Percentiles rank a stretch among this genome's conserved stretches.
These are phyloP conservation scores for Caracal caracal DNA, from an alignment of 2,113 vertebrate genomes.

Conservation along the genomic window DNA sequence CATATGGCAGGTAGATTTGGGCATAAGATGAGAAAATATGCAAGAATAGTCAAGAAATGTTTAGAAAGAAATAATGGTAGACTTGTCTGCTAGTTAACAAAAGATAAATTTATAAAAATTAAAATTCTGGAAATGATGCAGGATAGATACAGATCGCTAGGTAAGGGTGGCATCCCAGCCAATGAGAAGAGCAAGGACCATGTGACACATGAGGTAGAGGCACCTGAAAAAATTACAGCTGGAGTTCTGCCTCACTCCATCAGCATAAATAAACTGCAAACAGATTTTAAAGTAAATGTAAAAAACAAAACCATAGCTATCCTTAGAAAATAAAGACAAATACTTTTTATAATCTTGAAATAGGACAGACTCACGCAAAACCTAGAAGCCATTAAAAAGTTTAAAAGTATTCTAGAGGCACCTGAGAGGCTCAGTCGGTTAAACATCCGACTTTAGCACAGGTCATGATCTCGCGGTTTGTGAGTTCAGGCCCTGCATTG, in stretches of 20 bases:
- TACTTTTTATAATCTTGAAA: slow-evolving; percentile 39
- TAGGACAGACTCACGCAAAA: background rate
- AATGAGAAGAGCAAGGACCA: background rate
- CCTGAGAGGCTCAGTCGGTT: no score
- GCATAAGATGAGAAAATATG: background rate
- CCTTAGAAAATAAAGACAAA: slow-evolving; percentile 43
- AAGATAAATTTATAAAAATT: background rate
- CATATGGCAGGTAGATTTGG: background rate
- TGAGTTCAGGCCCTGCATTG: no score
- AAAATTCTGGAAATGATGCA: background rate
- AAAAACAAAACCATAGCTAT: background rate
- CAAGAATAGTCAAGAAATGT: background rate
- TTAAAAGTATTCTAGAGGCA: background rate
- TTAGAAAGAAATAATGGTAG: background rate
- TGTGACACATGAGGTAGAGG: background rate
- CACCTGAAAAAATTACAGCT: background rate
- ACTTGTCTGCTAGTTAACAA: background rate
- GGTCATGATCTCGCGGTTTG: no score
- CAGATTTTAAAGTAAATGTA: slow-evolving; percentile 7
- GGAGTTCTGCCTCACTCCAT: background rate
- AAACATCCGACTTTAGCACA: no score
- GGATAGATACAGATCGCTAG: background rate
- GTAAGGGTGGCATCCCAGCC: background rate
- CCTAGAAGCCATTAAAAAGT: background rate
- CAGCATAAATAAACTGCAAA: background rate